Percentiles rank a stretch among this genome's conserved stretches.
phyloP scores from a whole-genome alignment of 1,140 invertebrate species.

The Cyclina sinensis region DNA sequence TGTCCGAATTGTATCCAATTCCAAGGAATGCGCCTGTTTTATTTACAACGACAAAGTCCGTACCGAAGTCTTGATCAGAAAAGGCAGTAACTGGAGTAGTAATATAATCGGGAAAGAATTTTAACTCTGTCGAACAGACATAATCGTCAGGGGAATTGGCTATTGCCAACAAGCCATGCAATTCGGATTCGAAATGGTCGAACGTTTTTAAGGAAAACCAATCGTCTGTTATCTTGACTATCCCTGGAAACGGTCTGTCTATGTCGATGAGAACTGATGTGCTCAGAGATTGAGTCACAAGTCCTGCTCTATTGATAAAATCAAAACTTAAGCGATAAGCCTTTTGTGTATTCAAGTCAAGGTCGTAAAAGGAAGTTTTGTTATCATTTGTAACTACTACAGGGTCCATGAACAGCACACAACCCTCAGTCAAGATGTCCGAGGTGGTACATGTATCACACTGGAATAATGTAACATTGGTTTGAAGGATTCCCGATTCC shows the following conservation, averaged over 20 bases:
- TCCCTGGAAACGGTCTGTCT: not conserved
- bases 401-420: constrained; percentile 11
- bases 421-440: not conserved
- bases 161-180: constrained; percentile 16
- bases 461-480: constrained; percentile 1
- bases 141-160: not conserved
- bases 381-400: not conserved
- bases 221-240: constrained; percentile 31
- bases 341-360: constrained; percentile 1
- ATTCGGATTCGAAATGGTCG: not conserved
- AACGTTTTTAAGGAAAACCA: constrained; percentile 11
- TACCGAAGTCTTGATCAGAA: constrained; percentile 4
- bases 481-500: constrained; percentile 16
- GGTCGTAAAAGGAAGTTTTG: constrained; percentile 48
- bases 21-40: constrained; percentile 15
- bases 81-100: not conserved
- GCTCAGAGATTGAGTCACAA: not conserved
- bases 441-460: not conserved
- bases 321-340: constrained; percentile 5
- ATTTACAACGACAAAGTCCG: constrained; percentile 33
- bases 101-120: not conserved
- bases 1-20: constrained; percentile 38
- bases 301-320: constrained; percentile 29
- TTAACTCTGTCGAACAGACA: not conserved
- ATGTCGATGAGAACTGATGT: constrained; percentile 10